A percentile compares a stretch with the other conserved stretches of the same genome.
These are phyloP conservation scores for Eptesicus fuscus DNA, from an alignment of 2,113 vertebrate genomes.

Conservation along the genomic window DNA sequence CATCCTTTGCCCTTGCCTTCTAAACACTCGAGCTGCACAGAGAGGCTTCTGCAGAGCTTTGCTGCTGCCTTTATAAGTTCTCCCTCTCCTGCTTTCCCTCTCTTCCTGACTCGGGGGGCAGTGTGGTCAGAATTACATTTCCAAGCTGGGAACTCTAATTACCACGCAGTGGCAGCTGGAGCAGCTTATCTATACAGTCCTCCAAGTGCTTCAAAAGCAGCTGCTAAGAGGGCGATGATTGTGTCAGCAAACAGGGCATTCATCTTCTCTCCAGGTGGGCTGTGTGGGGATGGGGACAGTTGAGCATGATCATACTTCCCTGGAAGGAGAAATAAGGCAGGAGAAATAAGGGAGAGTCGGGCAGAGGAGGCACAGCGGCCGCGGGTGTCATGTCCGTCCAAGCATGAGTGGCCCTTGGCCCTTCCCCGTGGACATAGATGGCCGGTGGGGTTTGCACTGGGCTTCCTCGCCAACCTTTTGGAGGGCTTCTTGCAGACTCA, in stretches of 20 bases:
- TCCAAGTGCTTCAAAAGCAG: neutral
- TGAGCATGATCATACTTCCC: neutral
- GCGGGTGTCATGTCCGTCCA: neutral
- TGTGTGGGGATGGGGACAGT: neutral
- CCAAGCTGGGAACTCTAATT: conserved; percentile 28
- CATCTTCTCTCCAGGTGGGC: neutral
- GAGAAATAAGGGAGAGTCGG: neutral
- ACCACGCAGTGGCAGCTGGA: neutral
- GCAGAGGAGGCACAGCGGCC: neutral
- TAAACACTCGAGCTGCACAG: neutral
- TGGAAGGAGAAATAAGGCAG: neutral
- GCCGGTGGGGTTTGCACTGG: neutral
- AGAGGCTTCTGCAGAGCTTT: neutral
- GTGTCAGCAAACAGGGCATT: neutral
- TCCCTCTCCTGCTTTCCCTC: neutral
- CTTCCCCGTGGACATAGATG: neutral
- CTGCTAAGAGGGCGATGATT: neutral
- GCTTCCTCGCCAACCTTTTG: neutral
- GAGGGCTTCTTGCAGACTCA: neutral
- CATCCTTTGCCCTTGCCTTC: neutral
- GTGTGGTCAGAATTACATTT: neutral
- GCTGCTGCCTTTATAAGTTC: neutral
- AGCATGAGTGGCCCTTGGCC: no score
- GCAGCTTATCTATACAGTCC: neutral
- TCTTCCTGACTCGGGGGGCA: neutral